Base-by-base conservation (phyloP, 2,113 vertebrate genomes). In the Hydropotes inermis region DNA sequence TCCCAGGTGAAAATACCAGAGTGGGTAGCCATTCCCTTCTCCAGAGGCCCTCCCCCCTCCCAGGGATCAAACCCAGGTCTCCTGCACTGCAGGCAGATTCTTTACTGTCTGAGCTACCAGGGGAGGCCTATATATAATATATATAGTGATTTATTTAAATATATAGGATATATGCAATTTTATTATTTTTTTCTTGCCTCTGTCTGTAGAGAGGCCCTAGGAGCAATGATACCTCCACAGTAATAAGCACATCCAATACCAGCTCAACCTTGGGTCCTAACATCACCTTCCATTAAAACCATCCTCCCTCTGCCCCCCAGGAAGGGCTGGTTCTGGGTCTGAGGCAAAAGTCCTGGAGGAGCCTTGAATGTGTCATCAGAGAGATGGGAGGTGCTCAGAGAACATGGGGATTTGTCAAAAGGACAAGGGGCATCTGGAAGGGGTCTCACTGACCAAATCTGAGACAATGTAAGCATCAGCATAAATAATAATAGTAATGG, bases 151-250 rank as follows among this genome's bases (percentile, higher is more conserved):
- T 39, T 70, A n/a, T 50, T 3, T 36, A 39, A 14, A 12, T 43
- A 6, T 43, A 43, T 12, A 28, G 9, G 17, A 58, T 30, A 4
- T 1, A 58, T 12, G 12, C 8, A 0, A 7, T 52, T 54, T n/a
- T n/a, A 54, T 23, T 36, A 23, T 23, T n/a, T 60, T 60, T 17
- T 39, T 36, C 16, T 13, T 6, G 11, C 8, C 52, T 70, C 54
- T 81, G 33, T 15, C 64, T 61, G 70, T 25, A 23, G 55, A 50
- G 45, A 76, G 5, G 11, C 14, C 36, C 54, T 61, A 16, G 87
- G 36, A 47, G 3, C 36, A 36, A 7, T 9, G 54, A 21, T 6
- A 33, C 1, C 14, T 13, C 43, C 27, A 13, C 2, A 39, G 43
- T 0, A 27, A 14, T 2, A 30, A 88, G 9, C n/a, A 6, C 28